These are phyloP conservation scores for Nyctalus aviator DNA, from an alignment of 2,797 vertebrate genomes.

Conservation along the genomic window DNA sequence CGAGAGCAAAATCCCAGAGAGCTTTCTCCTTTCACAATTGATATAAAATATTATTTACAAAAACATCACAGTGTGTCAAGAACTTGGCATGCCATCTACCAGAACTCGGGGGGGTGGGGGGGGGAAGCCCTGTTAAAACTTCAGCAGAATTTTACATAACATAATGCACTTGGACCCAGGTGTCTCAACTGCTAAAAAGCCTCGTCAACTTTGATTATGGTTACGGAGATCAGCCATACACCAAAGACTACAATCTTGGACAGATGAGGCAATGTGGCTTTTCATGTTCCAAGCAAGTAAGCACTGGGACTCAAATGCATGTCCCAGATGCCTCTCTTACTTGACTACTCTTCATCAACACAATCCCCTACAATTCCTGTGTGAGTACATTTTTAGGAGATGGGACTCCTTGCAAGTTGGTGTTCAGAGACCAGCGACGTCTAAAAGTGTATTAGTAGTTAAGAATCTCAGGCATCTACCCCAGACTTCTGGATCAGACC, in stretches of 20 bases:
- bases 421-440: background rate
- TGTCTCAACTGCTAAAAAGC: conserved; percentile 31
- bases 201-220: background rate
- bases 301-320: background rate
- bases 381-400: background rate
- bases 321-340: background rate
- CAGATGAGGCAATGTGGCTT: background rate
- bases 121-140: background rate
- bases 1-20: background rate
- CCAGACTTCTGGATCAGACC: background rate
- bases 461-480: background rate
- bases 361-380: background rate
- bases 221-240: background rate
- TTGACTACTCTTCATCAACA: background rate
- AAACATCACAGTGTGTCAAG: background rate
- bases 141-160: background rate
- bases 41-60: background rate
- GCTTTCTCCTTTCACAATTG: conserved; percentile 5
- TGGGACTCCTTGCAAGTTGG: background rate
- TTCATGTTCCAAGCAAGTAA: conserved; percentile 16
- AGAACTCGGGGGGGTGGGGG: background rate
- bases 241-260: background rate
- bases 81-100: background rate
- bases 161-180: background rate
- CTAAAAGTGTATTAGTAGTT: background rate